A percentile compares a stretch with the other conserved stretches of the same genome.
phyloP scores from a whole-genome alignment of 2,797 vertebrate species.

The Amazonetta brasiliensis region DNA sequence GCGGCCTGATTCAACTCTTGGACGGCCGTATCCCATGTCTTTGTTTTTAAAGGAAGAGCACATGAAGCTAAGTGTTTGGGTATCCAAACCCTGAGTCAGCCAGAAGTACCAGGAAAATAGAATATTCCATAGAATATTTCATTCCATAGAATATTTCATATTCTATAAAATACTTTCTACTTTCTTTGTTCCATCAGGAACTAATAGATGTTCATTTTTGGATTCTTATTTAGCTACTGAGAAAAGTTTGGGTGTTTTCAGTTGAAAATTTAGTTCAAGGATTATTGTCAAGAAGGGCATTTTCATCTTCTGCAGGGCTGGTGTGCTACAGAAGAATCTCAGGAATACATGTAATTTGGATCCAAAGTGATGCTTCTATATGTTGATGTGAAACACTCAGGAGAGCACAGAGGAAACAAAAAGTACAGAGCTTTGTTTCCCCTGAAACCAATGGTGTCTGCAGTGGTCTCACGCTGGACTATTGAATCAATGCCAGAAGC shows the following conservation, averaged over 20 bases:
- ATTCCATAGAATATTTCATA: too few relatives aligned
- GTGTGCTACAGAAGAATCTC: not conserved
- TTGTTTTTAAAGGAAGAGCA: not conserved
- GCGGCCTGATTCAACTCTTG: not conserved
- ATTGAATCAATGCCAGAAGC: not conserved
- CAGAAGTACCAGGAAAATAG: not conserved
- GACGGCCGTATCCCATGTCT: not conserved
- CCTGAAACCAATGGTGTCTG: not conserved
- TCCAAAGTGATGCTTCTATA: not conserved
- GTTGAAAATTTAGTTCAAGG: not conserved
- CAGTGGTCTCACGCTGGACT: not conserved
- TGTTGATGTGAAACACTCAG: not conserved
- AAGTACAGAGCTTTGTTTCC: not conserved
- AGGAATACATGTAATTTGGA: not conserved
- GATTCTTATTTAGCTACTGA: not conserved
- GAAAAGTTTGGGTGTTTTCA: not conserved
- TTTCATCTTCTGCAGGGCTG: not conserved
- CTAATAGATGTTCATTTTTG: not conserved
- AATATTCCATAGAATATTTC: too few relatives aligned
- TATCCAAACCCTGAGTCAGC: not conserved
- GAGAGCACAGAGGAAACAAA: not conserved
- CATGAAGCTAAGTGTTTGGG: not conserved
- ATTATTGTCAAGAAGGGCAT: not conserved
- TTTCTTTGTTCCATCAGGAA: not conserved
- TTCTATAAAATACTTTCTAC: not conserved